Evolutionary conservation across 2,888 invertebrate genomes (phyloP).

Genomic region (Polylopha cassiicola): DNA sequence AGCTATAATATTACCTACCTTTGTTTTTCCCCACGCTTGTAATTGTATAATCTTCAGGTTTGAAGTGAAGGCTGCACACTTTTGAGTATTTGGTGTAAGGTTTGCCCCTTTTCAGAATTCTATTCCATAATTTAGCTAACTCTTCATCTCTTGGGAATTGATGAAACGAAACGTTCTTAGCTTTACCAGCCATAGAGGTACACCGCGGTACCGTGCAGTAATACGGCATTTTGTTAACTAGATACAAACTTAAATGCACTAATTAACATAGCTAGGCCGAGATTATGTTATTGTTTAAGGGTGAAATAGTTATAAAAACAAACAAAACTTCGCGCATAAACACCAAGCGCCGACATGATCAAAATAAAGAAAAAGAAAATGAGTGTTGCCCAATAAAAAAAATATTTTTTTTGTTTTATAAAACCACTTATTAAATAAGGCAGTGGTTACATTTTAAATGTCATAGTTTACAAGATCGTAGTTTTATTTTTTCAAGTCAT

Average conservation of each 20-base stretch:
- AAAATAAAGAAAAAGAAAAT: constrained; percentile 37
- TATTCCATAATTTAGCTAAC: constrained; percentile 65
- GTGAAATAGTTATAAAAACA: constrained; percentile 49
- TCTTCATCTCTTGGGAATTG: constrained; percentile 67
- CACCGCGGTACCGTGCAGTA: constrained; percentile 73
- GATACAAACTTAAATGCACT: constrained; percentile 32
- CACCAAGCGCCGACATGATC: constrained; percentile 61
- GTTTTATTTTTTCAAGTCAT: too few relatives aligned
- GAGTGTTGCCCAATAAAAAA: constrained; percentile 22
- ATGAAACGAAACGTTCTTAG: constrained; percentile 70
- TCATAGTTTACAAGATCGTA: too few relatives aligned
- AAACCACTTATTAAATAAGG: constrained; percentile 31
- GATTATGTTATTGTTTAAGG: constrained; percentile 24
- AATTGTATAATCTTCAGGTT: constrained; percentile 62
- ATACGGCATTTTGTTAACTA: constrained; percentile 64
- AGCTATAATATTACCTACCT: constrained; percentile 40
- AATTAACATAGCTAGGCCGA: constrained; percentile 44
- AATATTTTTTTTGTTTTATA: constrained; percentile 27
- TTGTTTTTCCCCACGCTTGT: constrained; percentile 68
- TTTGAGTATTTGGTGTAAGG: constrained; percentile 73
- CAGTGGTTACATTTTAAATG: too few relatives aligned
- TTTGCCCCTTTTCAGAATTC: constrained; percentile 66
- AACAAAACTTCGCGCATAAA: constrained; percentile 67
- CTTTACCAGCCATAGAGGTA: constrained; percentile 72
- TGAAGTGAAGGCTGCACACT: constrained; percentile 72